Evolutionary conservation across 2,888 invertebrate genomes (phyloP).

Genomic region (Thera obeliscata): DNA sequence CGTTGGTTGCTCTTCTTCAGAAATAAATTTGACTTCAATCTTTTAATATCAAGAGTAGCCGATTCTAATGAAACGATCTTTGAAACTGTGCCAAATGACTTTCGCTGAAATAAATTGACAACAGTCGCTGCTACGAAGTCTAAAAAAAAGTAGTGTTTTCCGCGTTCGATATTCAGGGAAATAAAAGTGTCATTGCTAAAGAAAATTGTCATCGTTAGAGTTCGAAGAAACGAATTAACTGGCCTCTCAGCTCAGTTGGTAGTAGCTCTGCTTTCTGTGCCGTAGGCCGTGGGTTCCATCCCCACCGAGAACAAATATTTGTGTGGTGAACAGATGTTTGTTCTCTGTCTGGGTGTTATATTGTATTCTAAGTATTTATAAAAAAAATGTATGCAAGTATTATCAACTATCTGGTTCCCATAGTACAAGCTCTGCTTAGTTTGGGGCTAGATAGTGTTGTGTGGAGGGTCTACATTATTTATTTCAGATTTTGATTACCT

Average conservation of each 20-base stretch:
- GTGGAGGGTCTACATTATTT: no score
- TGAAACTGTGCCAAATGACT: slow-evolving; percentile 4
- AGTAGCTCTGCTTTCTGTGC: no score
- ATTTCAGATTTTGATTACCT: no score
- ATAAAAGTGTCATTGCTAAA: neutral
- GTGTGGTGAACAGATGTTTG: no score
- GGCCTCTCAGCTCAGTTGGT: no score
- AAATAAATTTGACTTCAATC: neutral
- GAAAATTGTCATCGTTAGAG: neutral
- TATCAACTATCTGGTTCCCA: neutral
- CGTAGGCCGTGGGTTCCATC: no score
- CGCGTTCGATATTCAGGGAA: neutral
- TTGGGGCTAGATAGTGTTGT: no score
- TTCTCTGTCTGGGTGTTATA: no score
- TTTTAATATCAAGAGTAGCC: neutral
- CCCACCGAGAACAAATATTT: no score
- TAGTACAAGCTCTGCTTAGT: neutral
- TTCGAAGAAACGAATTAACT: neutral
- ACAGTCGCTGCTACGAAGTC: neutral
- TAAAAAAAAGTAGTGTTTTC: neutral
- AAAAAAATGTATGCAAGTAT: no score
- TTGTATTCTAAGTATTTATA: no score
- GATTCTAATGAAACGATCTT: neutral
- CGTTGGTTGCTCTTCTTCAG: neutral
- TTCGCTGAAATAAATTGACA: slow-evolving; percentile 6